Evolutionary conservation across 2,888 invertebrate genomes (phyloP).

Genomic region (Napeogenes inachia): DNA sequence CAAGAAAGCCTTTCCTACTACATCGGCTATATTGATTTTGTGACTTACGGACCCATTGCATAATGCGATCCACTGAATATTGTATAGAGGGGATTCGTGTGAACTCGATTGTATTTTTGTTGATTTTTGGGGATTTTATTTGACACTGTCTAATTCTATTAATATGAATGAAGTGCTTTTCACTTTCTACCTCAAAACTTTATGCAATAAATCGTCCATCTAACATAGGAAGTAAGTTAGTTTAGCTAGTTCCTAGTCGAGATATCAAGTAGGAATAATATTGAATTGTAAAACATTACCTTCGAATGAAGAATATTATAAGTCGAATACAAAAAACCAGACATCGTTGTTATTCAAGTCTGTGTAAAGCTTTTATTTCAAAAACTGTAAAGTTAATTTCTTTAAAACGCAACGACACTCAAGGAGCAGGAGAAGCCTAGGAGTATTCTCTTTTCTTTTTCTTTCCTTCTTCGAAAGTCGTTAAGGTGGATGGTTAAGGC

Average conservation of each 20-base stretch:
- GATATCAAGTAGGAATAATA: no score
- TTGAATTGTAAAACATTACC: no score
- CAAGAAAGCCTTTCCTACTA: slow-evolving; percentile 57
- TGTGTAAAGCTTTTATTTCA: slow-evolving; percentile 6
- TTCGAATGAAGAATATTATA: no score
- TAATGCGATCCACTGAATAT: slow-evolving; percentile 66
- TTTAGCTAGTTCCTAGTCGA: no score
- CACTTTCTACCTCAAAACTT: no score
- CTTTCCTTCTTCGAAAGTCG: slow-evolving; percentile 22
- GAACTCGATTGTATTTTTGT: slow-evolving; percentile 28
- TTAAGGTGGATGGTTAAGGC: slow-evolving; percentile 16
- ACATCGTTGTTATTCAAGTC: background rate
- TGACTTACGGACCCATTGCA: slow-evolving; percentile 61
- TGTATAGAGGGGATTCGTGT: slow-evolving; percentile 46
- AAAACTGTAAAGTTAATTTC: slow-evolving; percentile 16
- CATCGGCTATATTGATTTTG: slow-evolving; percentile 70
- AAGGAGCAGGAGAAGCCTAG: slow-evolving; percentile 15
- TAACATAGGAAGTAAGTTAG: no score
- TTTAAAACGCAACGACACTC: slow-evolving; percentile 24
- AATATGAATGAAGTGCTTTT: slow-evolving; percentile 6
- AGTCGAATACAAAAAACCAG: background rate
- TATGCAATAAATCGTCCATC: no score
- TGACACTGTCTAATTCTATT: slow-evolving; percentile 18
- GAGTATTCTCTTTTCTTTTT: slow-evolving; percentile 21
- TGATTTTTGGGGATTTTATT: slow-evolving; percentile 16